phyloP scores from a whole-genome alignment of 2,113 vertebrate genomes.

The Hypanus sabinus region DNA sequence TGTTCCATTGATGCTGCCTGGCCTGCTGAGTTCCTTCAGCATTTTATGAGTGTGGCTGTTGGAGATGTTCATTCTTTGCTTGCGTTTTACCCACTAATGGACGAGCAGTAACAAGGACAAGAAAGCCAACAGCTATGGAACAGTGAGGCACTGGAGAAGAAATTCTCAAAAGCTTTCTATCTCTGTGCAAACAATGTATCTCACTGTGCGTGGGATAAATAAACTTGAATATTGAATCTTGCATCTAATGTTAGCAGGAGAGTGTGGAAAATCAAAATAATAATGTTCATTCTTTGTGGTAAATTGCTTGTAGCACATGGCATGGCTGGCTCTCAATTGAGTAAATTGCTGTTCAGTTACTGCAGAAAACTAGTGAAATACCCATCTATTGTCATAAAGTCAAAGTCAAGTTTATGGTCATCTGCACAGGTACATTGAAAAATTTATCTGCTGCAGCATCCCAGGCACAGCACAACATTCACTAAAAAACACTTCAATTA shows the following conservation, averaged over 20 bases:
- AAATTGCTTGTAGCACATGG: not conserved
- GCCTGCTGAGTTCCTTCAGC: too few relatives aligned
- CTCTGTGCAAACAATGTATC: not conserved
- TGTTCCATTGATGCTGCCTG: too few relatives aligned
- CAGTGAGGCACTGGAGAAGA: not conserved
- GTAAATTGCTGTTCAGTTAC: not conserved
- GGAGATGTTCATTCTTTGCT: too few relatives aligned
- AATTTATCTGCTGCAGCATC: too few relatives aligned
- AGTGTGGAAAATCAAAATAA: not conserved
- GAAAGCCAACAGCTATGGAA: not conserved
- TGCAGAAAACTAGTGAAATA: not conserved
- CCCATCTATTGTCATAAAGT: not conserved
- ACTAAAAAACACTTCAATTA: too few relatives aligned
- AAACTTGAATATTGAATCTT: not conserved
- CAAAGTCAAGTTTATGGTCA: not conserved
- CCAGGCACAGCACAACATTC: too few relatives aligned
- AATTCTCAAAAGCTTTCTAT: not conserved
- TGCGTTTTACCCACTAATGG: not conserved
- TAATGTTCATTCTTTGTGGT: not conserved
- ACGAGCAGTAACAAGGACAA: not conserved
- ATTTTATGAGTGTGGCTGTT: too few relatives aligned
- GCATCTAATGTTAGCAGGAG: not conserved
- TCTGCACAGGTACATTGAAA: too few relatives aligned
- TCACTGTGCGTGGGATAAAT: too few relatives aligned
- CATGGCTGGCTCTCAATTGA: not conserved